These are phyloP conservation scores for Eciton burchellii DNA, from an alignment of 1,140 invertebrate species.

Conservation along the genomic window DNA sequence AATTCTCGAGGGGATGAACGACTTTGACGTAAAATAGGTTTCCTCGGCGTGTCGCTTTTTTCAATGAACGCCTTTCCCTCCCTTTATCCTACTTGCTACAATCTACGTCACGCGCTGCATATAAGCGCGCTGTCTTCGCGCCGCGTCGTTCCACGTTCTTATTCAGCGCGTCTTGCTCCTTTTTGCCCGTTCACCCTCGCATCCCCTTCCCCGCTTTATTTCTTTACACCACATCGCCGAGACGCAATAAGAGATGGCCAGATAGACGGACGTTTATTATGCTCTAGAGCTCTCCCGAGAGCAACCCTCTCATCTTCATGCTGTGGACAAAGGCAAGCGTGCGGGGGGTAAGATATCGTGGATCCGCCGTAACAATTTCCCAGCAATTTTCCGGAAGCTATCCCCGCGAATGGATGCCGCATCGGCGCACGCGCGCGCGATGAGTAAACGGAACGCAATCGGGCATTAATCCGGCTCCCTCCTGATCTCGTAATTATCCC, in stretches of 20 bases:
- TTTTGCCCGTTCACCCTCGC: constrained; percentile 45
- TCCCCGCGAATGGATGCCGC: background rate
- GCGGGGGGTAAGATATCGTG: background rate
- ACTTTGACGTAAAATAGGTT: constrained; percentile 50
- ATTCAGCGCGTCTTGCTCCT: constrained; percentile 44
- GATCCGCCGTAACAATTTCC: background rate
- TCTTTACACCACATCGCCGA: constrained; percentile 39
- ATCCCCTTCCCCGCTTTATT: constrained; percentile 33
- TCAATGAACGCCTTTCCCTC: constrained; percentile 45
- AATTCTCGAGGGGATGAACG: constrained; percentile 26
- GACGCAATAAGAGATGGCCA: constrained; percentile 65
- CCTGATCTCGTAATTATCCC: background rate
- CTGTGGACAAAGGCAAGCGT: constrained; percentile 13
- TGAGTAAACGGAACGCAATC: background rate
- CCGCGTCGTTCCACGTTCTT: constrained; percentile 36
- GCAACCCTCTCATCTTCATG: background rate
- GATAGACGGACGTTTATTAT: constrained; percentile 70
- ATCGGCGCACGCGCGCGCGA: too few species aligned
- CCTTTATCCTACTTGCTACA: constrained; percentile 35
- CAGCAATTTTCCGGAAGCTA: constrained; percentile 10
- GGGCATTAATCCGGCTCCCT: background rate
- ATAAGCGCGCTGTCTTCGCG: constrained; percentile 34
- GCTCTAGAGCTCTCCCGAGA: constrained; percentile 20
- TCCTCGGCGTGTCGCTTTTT: constrained; percentile 24
- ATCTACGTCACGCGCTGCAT: constrained; percentile 53